These are phyloP conservation scores for Helicoverpa zea DNA, from an alignment of 1,140 invertebrate genomes.

Conservation along the genomic window DNA sequence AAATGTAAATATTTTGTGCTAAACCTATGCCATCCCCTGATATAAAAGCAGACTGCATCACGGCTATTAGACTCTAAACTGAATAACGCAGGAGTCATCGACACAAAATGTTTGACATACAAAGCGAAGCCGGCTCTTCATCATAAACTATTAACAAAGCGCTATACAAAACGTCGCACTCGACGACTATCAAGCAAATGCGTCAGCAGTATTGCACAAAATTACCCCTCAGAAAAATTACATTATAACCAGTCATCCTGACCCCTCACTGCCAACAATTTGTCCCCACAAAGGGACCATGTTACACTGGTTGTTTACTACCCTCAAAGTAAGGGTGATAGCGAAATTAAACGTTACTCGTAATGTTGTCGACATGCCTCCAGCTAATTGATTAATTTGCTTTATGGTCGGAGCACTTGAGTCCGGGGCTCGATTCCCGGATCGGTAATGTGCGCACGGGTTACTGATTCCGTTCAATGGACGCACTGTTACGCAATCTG, in stretches of 20 bases:
- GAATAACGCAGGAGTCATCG: no score
- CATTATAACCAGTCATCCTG: slow-evolving; percentile 65
- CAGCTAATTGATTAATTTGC: slow-evolving; percentile 86
- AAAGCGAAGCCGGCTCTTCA: slow-evolving; percentile 64
- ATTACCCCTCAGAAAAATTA: slow-evolving; percentile 74
- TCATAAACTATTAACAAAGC: slow-evolving; percentile 81
- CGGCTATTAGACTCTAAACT: no score
- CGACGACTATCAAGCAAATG: slow-evolving; percentile 80
- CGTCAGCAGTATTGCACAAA: slow-evolving; percentile 82
- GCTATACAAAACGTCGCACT: slow-evolving; percentile 67
- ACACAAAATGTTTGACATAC: slow-evolving; percentile 39
- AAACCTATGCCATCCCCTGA: no score
- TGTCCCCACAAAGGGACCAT: slow-evolving; percentile 50
- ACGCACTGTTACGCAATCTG: slow-evolving; percentile 82
- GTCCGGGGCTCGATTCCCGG: slow-evolving; percentile 74
- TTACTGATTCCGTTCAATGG: slow-evolving; percentile 72
- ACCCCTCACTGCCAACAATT: slow-evolving; percentile 50
- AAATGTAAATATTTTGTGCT: no score
- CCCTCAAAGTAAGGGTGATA: slow-evolving; percentile 73
- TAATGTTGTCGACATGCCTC: slow-evolving; percentile 85
- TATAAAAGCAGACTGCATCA: background rate
- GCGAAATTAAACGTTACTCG: slow-evolving; percentile 83
- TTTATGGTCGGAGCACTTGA: slow-evolving; percentile 83
- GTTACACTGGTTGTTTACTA: slow-evolving; percentile 60
- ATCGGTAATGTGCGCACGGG: slow-evolving; percentile 75